A percentile compares a stretch with the other conserved stretches of the same genome.
Conservation (phyloP, 2,113 vertebrate genomes). For the Perognathus longimembris region DNA sequence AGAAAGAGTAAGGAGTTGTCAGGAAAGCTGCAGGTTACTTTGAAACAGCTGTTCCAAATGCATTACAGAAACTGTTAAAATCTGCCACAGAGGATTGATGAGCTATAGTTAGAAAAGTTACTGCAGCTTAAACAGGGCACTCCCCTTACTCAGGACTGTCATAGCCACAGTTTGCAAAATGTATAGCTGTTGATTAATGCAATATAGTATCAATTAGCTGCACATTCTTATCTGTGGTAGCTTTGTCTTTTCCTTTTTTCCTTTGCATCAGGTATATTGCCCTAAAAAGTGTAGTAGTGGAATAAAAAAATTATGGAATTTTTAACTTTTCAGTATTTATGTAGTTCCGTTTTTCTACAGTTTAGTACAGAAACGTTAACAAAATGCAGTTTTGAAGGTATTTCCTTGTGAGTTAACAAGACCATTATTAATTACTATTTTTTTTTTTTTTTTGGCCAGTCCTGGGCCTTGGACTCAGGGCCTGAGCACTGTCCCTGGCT, state of each 20-base stretch:
- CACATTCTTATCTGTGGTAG: constrained; percentile 93
- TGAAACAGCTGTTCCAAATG: constrained; percentile 98
- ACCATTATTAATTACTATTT: constrained; percentile 89
- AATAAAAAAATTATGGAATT: constrained; percentile 92
- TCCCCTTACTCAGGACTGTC: constrained; percentile 95
- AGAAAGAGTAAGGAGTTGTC: constrained; percentile 98
- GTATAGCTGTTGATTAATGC: constrained; percentile 92
- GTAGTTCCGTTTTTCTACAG: constrained; percentile 93
- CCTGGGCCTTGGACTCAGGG: too few relatives aligned
- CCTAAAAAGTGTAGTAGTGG: constrained; percentile 96
- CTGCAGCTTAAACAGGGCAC: constrained; percentile 95
- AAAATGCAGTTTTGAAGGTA: constrained; percentile 89
- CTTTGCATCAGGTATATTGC: constrained; percentile 94
- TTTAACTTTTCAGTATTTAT: constrained; percentile 93
- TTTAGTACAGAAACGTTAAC: constrained; percentile 89
- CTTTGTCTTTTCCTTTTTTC: constrained; percentile 91
- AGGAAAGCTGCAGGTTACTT: constrained; percentile 99
- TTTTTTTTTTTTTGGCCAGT: too few relatives aligned
- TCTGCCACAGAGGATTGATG: constrained; percentile 92
- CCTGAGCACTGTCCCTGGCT: too few relatives aligned
- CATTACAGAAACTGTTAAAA: constrained; percentile 96
- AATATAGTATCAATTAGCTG: constrained; percentile 93
- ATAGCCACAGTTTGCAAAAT: constrained; percentile 94
- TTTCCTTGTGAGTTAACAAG: constrained; percentile 88
- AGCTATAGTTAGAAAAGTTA: constrained; percentile 97